Evolutionary conservation across 2,888 invertebrate genomes (phyloP).

Genomic region (Microctonus aethiopoides): DNA sequence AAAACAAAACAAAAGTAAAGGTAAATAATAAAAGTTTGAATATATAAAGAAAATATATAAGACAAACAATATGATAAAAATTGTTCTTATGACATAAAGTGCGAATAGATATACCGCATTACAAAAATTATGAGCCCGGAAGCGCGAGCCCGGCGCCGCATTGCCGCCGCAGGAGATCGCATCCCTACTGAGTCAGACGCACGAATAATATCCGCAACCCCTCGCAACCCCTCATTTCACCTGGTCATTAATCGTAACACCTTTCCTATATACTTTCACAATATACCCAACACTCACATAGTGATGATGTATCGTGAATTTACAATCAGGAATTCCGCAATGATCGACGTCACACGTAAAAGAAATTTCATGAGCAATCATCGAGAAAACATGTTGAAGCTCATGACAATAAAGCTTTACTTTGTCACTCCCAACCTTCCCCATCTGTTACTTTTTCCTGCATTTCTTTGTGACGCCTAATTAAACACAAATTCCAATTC

Average conservation of each 20-base stretch:
- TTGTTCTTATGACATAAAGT: neutral
- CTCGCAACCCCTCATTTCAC: constrained; percentile 25
- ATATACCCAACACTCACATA: too few species aligned
- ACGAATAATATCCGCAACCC: constrained; percentile 40
- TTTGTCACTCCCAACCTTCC: neutral
- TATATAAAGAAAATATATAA: neutral
- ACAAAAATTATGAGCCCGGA: neutral
- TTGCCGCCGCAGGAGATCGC: constrained; percentile 40
- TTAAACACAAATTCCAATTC: neutral
- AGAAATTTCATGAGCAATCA: too few species aligned
- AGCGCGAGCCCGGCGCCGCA: constrained; percentile 34
- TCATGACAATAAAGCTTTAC: neutral
- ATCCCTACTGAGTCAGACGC: constrained; percentile 37
- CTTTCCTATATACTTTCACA: too few species aligned
- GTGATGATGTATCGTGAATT: constrained; percentile 13
- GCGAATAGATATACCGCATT: constrained; percentile 11
- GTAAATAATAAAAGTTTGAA: neutral
- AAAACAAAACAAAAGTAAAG: neutral
- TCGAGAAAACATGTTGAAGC: too few species aligned
- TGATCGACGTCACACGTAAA: too few species aligned
- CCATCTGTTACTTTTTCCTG: neutral
- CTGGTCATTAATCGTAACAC: too few species aligned
- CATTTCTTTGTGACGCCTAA: neutral
- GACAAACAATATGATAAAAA: neutral
- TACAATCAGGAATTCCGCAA: neutral